A percentile compares a stretch with the other conserved stretches of the same genome.
Evolutionary conservation across 2,797 vertebrate species (phyloP).

Genomic region (Cynodonichthys magdalenae): DNA sequence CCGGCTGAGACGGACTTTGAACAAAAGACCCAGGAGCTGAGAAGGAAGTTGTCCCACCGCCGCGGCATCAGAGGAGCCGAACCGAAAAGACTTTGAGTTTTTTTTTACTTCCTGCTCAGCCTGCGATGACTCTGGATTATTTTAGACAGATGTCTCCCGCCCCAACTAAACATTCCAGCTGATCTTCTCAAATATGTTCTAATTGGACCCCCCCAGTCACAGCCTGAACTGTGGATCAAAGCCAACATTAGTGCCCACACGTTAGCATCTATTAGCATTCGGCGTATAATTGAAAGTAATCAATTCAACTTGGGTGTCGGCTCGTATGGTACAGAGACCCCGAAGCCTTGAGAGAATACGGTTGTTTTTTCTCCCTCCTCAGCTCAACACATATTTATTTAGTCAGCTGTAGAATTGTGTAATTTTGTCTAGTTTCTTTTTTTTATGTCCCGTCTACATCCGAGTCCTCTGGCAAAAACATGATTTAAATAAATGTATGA

Average conservation of each 20-base stretch:
- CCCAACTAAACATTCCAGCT: constrained; percentile 65
- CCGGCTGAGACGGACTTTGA: constrained; percentile 26
- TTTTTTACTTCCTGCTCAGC: constrained; percentile 33
- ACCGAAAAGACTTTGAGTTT: constrained; percentile 32
- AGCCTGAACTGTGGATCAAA: constrained; percentile 43
- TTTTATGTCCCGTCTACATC: too few relatives aligned
- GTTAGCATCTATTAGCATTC: constrained; percentile 61
- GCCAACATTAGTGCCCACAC: constrained; percentile 51
- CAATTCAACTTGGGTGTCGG: constrained; percentile 46
- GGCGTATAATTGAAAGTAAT: constrained; percentile 70
- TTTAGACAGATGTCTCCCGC: constrained; percentile 60
- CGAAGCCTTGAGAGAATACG: background rate
- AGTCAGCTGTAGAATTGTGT: too few relatives aligned
- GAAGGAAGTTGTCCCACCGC: constrained; percentile 11
- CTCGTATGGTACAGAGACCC: constrained; percentile 24
- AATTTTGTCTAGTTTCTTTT: too few relatives aligned
- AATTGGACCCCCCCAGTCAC: constrained; percentile 59
- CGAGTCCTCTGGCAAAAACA: too few relatives aligned
- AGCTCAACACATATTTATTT: too few relatives aligned
- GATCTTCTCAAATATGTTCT: constrained; percentile 61
- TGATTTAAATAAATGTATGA: too few relatives aligned
- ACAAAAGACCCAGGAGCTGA: background rate
- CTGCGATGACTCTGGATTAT: constrained; percentile 51
- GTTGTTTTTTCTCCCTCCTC: too few relatives aligned
- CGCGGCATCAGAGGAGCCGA: constrained; percentile 28